Evolutionary conservation across 2,888 invertebrate species (phyloP), one percentile per base, ranked within the genome.

Genomic region (Rotaria magnacalcarata): DNA sequence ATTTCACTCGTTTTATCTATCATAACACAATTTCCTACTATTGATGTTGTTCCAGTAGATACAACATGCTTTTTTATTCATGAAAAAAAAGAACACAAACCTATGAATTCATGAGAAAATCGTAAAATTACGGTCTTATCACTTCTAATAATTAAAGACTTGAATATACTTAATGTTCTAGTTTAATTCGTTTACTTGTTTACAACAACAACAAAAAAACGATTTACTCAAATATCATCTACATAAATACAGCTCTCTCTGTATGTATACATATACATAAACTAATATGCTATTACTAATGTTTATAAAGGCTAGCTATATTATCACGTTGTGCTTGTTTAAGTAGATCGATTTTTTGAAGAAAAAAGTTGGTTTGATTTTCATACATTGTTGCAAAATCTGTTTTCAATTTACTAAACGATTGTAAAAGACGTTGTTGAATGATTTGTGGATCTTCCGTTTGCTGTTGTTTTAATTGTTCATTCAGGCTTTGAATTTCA

Each of bases 261-360:
- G 11, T 50, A 50, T 50, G 11, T 50, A 50, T 50, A 50, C 11
- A 50, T 50, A 50, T 67, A 67, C n/a, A n/a, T n/a, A n/a, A n/a
- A n/a, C n/a, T n/a, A n/a, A 67, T 5, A 67, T 1, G 10, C 16
- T 5, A 34, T 14, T 67, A 34, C 34, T 67, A 67, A 67, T 67
- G 67, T 67, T 67, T 67, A 67, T 67, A 67, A 34, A 67, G 67
- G 27, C 14, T 67, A 14, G 67, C 67, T 27, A 67, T 67, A 67
- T 67, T 34, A 67, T 67, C 67, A 34, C 67, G 67, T 67, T 67
- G 67, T 34, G 27, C 34, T 67, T 67, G 67, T 34, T 67, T 67
- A 6, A 67, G 67, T 34, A 67, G 67, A 67, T 67, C 67, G 34
- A 67, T 67, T 67, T 67, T 67, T 67, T 67, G 27, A 27, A 67